A percentile compares a stretch with the other conserved stretches of the same genome.
These are phyloP conservation scores for Eurystomus glaucurus DNA, from an alignment of 2,797 vertebrate species.

Conservation along the genomic window DNA sequence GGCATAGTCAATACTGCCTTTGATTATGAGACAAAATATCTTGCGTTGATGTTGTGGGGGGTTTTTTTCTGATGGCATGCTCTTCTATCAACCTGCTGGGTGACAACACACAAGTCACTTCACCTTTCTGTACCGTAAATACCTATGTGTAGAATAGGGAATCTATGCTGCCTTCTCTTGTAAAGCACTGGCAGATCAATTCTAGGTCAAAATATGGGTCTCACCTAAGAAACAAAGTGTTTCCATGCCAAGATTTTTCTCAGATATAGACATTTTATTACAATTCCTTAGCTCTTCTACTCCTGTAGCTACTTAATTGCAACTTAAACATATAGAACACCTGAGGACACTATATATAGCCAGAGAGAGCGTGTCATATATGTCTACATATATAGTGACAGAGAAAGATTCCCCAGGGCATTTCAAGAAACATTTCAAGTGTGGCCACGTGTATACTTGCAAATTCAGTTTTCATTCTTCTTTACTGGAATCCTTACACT, in stretches of 20 bases:
- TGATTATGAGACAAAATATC: neutral
- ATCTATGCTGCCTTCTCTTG: neutral
- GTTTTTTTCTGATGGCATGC: neutral
- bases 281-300: neutral
- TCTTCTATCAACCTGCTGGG: neutral
- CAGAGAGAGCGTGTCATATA: neutral
- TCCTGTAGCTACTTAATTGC: neutral
- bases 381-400: neutral
- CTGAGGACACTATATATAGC: neutral
- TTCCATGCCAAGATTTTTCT: neutral
- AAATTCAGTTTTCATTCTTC: constrained; percentile 16
- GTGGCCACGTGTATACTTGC: neutral
- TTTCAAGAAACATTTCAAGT: neutral
- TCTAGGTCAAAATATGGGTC: neutral
- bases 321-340: neutral
- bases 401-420: neutral
- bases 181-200: neutral
- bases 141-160: neutral
- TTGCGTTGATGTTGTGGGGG: neutral
- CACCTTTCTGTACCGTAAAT: neutral
- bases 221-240: neutral
- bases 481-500: neutral
- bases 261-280: neutral
- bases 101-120: neutral
- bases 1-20: neutral